Evolutionary conservation across 2,113 vertebrate genomes (phyloP).

Genomic region (Neopipo cinnamomea): DNA sequence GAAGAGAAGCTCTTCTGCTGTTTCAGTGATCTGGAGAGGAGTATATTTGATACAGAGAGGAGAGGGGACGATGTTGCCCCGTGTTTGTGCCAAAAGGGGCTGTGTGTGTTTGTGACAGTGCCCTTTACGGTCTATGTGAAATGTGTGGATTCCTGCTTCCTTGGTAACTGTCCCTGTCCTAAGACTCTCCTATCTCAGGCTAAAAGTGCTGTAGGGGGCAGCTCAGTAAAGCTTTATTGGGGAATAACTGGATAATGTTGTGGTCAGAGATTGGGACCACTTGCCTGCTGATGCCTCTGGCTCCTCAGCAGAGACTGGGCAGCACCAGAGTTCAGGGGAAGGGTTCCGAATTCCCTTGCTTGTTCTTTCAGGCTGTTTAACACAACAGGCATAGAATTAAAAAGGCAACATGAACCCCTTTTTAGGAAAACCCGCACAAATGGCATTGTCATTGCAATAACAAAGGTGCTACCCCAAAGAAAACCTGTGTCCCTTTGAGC

Average conservation of each 20-base stretch:
- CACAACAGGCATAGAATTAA: not conserved
- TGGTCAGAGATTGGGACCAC: not conserved
- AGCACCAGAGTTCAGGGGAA: not conserved
- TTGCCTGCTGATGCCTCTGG: not conserved
- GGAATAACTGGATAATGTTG: not conserved
- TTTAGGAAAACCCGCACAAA: not conserved
- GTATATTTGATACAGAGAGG: not conserved
- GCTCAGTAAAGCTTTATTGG: not conserved
- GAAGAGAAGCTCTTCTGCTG: not conserved
- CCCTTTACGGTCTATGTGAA: not conserved
- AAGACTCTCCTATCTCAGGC: accelerated
- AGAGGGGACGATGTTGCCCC: not conserved
- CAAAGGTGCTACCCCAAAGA: not conserved
- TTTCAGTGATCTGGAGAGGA: not conserved
- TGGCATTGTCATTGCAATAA: not conserved
- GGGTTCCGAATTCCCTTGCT: not conserved
- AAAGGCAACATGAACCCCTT: accelerated
- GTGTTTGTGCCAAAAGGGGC: not conserved
- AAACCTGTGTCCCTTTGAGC: not conserved
- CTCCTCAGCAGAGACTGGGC: not conserved
- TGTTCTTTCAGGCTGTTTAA: not conserved
- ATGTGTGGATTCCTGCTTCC: not conserved
- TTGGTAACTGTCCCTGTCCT: not conserved
- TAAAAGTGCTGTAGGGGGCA: not conserved
- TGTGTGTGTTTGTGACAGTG: accelerated